Base-by-base conservation (phyloP, 2,113 vertebrate genomes). In the Toxotes chatareus region DNA sequence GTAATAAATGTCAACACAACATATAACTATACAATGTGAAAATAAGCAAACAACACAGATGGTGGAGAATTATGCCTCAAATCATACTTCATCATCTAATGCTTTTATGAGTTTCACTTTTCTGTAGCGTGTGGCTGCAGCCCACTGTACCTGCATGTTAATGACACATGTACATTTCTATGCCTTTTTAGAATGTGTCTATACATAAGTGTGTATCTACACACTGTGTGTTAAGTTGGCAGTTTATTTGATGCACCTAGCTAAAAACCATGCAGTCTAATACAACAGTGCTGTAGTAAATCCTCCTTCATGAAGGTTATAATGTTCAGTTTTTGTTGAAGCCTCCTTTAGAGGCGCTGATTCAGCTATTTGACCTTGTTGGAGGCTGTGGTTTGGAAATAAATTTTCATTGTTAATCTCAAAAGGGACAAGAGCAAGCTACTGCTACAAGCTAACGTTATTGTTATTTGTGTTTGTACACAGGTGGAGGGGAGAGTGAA, bases 1-100 rank as follows among this genome's bases (percentile, higher is more conserved):
- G 27, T 19, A 73, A 82, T 60, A 74, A 61, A 71, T 82, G 74
- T 72, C 70, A 81, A 31, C 38, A 42, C n/a, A 72, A 59, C 55
- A 10, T 78, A 46, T 71, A 77, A 76, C 36, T 67, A 51, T 27
- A n/a, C 69, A 73, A 42, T 42, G 56, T 68, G 42, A 71, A 21
- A 73, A 57, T 12, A 42, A 49, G 57, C 56, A 57, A 47, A 75
- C 13, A 56, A 40, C 23, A 0, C 81, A 82, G 78, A 84, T 79
- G 69, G 80, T 56, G 65, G 60, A 73, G 17, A 77, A 57, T 57
- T 57, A 62, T 31, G 38, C n/a, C 38, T 19, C 72, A 69, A 10
- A 19, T 5, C 36, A 38, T 38, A 38, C 36, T 38, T 5, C 4
- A 7, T 38, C 36, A 38, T 38, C 36, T 38, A 7, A 38, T 38